Percentiles rank a stretch among this genome's conserved stretches.
Conservation (phyloP, 2,888 invertebrate genomes). For the Augiades crinisus region DNA sequence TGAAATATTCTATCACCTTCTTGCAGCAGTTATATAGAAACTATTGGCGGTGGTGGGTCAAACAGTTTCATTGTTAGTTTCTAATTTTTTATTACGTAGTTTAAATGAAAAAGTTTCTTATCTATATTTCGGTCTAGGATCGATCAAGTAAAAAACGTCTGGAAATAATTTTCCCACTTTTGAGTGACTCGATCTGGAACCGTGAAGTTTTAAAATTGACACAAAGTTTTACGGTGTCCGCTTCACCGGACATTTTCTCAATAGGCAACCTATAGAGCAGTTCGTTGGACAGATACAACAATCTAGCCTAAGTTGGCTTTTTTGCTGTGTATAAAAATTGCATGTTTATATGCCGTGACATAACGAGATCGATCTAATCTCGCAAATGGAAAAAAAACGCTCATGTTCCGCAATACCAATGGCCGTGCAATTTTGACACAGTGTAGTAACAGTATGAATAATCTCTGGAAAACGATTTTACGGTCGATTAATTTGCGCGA, state of each 20-base stretch:
- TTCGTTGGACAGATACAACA: slow-evolving; percentile 26
- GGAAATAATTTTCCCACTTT: slow-evolving; percentile 9
- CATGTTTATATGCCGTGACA: slow-evolving; percentile 36
- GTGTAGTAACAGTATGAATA: slow-evolving; percentile 52
- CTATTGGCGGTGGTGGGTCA: too few relatives aligned
- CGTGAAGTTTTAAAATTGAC: slow-evolving; percentile 21
- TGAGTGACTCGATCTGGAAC: slow-evolving; percentile 6
- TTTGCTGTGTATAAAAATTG: slow-evolving; percentile 34
- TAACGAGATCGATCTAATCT: slow-evolving; percentile 34
- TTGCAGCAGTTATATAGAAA: too few relatives aligned
- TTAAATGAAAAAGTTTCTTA: slow-evolving; percentile 6
- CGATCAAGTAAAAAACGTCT: slow-evolving; percentile 2
- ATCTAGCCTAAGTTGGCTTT: slow-evolving; percentile 31
- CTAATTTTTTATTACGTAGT: slow-evolving; percentile 27
- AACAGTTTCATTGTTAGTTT: slow-evolving; percentile 25
- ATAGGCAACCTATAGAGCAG: slow-evolving; percentile 26
- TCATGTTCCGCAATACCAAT: slow-evolving; percentile 35
- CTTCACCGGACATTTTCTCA: slow-evolving; percentile 1
- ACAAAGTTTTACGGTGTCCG: slow-evolving; percentile 16
- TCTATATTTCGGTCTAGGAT: not conserved
- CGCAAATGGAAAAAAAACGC: slow-evolving; percentile 33
- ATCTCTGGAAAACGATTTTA: slow-evolving; percentile 64
- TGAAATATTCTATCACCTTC: too few relatives aligned
- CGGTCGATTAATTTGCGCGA: slow-evolving; percentile 55
- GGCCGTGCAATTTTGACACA: slow-evolving; percentile 44